Evolutionary conservation across 30 jellyfish, hydroid and myxozoan species (phyloP).

Genomic region (Morbakka virulenta): DNA sequence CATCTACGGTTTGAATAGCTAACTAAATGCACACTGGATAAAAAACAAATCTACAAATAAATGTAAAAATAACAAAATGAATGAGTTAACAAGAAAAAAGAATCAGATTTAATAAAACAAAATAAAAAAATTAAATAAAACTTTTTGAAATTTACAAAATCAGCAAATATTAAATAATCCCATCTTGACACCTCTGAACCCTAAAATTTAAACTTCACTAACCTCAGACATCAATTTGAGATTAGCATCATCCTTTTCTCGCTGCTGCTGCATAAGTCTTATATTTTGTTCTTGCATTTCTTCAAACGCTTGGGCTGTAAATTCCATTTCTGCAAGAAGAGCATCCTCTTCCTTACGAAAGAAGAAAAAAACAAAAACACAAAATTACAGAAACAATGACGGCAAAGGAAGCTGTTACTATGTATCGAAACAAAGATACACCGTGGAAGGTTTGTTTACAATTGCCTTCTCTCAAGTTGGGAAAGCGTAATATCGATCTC

Average conservation of each 20-base stretch:
- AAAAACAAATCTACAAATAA: too few relatives aligned
- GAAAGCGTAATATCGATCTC: background rate
- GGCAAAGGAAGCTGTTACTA: too few relatives aligned
- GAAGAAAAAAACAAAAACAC: too few relatives aligned
- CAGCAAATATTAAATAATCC: too few relatives aligned
- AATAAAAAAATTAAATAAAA: too few relatives aligned
- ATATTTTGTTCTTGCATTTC: slow-evolving; percentile 97
- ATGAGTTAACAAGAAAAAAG: too few relatives aligned
- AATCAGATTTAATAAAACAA: too few relatives aligned
- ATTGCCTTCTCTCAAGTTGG: background rate
- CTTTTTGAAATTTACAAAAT: too few relatives aligned
- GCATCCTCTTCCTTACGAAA: slow-evolving; percentile 87
- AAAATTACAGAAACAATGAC: background rate
- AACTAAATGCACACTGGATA: too few relatives aligned
- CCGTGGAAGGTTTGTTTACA: background rate
- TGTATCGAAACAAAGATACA: background rate
- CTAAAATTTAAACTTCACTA: background rate
- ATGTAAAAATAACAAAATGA: too few relatives aligned
- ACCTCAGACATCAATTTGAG: slow-evolving; percentile 95
- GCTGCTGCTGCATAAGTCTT: slow-evolving; percentile 90
- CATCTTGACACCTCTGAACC: too few relatives aligned
- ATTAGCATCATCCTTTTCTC: slow-evolving; percentile 95
- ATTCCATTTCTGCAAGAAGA: slow-evolving; percentile 90
- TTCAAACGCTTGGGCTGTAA: slow-evolving; percentile 95
- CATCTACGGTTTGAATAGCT: too few relatives aligned